Evolutionary conservation across 2,888 invertebrate species (phyloP), one percentile per base, ranked within the genome.

Genomic region (Ctenicera cuprea): DNA sequence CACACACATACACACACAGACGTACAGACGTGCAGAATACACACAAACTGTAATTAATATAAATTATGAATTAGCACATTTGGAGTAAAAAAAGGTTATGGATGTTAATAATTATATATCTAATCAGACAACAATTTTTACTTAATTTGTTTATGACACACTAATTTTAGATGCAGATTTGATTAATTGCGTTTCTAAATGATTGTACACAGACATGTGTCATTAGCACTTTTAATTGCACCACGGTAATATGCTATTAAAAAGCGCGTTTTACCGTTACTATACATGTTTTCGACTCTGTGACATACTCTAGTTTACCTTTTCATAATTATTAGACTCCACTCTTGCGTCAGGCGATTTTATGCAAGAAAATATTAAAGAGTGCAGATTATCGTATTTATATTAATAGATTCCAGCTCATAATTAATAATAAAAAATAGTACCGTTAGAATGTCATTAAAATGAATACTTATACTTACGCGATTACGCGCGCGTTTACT

Each of bases 121-220:
- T 59, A 38, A 59, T 59, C 59, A 62, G 62, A 66, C 62, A 61
- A 62, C 61, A 61, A 61, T 69, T 71, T 71, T 57, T 71, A 63
- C 38, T 41, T 59, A 48, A 63, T 63, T 63, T 63, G 72, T 57
- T 67, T 66, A 73, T 73, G 63, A 71, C 52, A 64, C 37, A 69
- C 45, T 57, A 57, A 57, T 59, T 30, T 50, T 59, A 69, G 63
- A 63, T 69, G 50, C 50, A 72, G 57, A 72, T 63, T 59, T 57
- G 65, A 71, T 65, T 54, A 54, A 50, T 43, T 33, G 57, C 38
- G 54, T 57, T 67, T 67, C 33, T 57, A 67, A 66, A 67, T 45
- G 43, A 43, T 63, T 48, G 14, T 52, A 50, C 20, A 67, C 18
- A 66, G 65, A 57, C 67, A 57, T 67, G 59, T 52, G 43, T 43